Evolutionary conservation across 2,888 invertebrate species (phyloP).

Genomic region (Apeira syringaria): DNA sequence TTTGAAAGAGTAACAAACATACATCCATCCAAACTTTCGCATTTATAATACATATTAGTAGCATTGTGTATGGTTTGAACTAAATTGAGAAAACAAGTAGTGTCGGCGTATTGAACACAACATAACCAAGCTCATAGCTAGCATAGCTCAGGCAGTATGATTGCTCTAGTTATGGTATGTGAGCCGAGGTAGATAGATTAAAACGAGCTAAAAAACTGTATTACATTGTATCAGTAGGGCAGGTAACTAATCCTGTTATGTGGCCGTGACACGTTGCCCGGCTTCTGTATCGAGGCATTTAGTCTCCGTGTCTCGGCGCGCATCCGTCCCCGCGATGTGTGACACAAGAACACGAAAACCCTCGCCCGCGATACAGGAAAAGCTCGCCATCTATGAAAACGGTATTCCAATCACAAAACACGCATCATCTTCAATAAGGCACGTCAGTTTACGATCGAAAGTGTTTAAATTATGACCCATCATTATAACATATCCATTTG

Average conservation of each 20-base stretch:
- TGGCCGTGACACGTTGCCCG: constrained; percentile 80
- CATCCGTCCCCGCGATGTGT: constrained; percentile 72
- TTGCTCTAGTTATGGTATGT: background rate
- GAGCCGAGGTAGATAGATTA: background rate
- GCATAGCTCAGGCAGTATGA: background rate
- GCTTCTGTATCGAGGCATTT: constrained; percentile 70
- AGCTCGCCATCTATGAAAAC: constrained; percentile 80
- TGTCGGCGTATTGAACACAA: no score
- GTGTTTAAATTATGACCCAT: constrained; percentile 24
- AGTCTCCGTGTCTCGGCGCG: constrained; percentile 55
- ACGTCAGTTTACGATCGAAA: constrained; percentile 60
- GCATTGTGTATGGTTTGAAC: no score
- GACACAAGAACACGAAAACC: constrained; percentile 69
- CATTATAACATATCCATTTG: constrained; percentile 42
- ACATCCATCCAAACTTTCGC: no score
- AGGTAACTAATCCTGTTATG: constrained; percentile 78
- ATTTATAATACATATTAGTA: no score
- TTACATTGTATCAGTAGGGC: constrained; percentile 54
- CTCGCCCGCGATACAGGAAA: constrained; percentile 76
- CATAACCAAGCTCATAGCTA: constrained; percentile 7
- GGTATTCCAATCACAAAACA: constrained; percentile 62
- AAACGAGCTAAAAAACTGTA: constrained; percentile 11
- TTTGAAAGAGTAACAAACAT: no score
- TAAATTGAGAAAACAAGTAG: no score
- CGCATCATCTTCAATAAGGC: constrained; percentile 46